Conservation (phyloP, 2,113 vertebrate species). For the Siphamia tubifer region DNA sequence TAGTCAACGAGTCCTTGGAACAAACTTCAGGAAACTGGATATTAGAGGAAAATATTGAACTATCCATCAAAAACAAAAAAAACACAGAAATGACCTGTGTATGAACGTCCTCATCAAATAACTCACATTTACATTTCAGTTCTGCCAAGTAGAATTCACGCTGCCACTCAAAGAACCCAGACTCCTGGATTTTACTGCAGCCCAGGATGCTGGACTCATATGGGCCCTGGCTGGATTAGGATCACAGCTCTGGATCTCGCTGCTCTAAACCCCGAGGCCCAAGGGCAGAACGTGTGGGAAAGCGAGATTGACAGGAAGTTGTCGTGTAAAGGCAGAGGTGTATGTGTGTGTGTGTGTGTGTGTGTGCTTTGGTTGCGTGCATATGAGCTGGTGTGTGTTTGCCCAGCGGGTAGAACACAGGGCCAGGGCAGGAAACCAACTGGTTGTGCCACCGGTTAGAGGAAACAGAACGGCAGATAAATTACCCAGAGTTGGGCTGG, state of each 20-base stretch:
- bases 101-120: background rate
- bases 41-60: background rate
- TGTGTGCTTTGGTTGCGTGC: conserved; percentile 9
- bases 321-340: conserved; percentile 55
- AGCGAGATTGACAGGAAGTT: conserved; percentile 64
- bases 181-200: conserved; percentile 5
- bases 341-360: conserved; percentile 36
- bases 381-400: conserved; percentile 37
- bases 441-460: conserved; percentile 56
- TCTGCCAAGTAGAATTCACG: conserved; percentile 1
- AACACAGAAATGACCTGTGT: background rate
- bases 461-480: conserved; percentile 62
- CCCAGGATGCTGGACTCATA: conserved; percentile 30
- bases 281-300: conserved; percentile 55
- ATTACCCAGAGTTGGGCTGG: conserved; percentile 62
- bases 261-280: conserved; percentile 23
- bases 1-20: background rate
- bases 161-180: conserved; percentile 19
- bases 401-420: conserved; percentile 56
- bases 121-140: background rate
- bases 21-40: background rate
- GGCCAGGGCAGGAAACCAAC: conserved; percentile 56
- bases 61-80: background rate
- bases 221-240: conserved; percentile 42
- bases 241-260: conserved; percentile 50